Evolutionary conservation across 64 coral and sea anemone species (phyloP), one percentile per base, ranked within the genome.

Genomic region (Dendrophyllia cribrosa): DNA sequence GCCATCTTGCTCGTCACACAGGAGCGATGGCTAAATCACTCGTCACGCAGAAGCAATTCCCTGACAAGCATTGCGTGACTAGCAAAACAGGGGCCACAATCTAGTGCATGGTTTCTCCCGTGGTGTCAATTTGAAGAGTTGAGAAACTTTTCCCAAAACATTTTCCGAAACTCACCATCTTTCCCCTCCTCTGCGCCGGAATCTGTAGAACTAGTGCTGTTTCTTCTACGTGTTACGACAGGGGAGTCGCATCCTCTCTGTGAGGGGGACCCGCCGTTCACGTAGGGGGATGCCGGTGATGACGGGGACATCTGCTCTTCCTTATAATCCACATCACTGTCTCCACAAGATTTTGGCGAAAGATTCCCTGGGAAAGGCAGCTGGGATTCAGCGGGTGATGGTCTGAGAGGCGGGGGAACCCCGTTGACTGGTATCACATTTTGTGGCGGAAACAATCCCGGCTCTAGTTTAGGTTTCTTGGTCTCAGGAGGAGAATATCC

Each of bases 191-290:
- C 91, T 10, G 80, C 87, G 9, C 91, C 91, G 2, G 91, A 93
- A 55, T 93, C 91, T 5, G 91, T 93, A 63, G 91, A 93, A 68
- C 91, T 93, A 9, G 91, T 86, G 73, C 91, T 93, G 26, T 73
- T 76, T 44, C 91, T 61, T 24, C 91, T 74, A 8, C 76, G 66
- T 0, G 79, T 67, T 15, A 83, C 43, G 14, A 34, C 34, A 34
- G 67, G 43, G 2, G 81, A 50, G 19, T 86, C 25, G 22, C 85
- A 72, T 12, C 70, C 82, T 34, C 53, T 74, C 47, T 87, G 70
- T 13, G 59, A 86, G 7, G 91, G 89, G 2, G 79, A 85, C 4
- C 53, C 61, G 9, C 44, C 3, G 48, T 75, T 66, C 4, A 10
- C 8, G 17, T 49, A 24, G 13, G 80, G 80, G 6, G 80, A 84